phyloP scores from a whole-genome alignment of 2,888 invertebrate species.

The Diachrysia chrysitis region DNA sequence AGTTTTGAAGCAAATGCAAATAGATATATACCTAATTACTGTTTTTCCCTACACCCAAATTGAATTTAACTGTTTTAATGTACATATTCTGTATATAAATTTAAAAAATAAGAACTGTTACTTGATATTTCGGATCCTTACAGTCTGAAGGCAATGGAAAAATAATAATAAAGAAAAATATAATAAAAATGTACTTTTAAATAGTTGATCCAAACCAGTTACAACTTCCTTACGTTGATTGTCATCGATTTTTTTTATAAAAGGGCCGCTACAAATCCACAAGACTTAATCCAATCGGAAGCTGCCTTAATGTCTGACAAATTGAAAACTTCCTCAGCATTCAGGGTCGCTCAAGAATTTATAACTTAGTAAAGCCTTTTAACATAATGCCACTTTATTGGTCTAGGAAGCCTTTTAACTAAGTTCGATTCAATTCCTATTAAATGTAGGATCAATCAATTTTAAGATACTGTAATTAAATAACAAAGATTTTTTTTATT shows the following conservation, averaged over 20 bases:
- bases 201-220: background rate
- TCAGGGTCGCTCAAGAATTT: background rate
- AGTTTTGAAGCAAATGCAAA: too few species aligned
- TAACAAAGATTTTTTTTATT: too few species aligned
- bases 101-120: too few species aligned
- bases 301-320: background rate
- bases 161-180: background rate
- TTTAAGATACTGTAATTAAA: too few species aligned
- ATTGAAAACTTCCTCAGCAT: conserved; percentile 5
- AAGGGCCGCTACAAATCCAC: background rate
- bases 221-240: background rate
- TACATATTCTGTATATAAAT: too few species aligned
- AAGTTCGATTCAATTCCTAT: background rate
- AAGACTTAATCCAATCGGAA: conserved; percentile 5
- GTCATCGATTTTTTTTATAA: background rate
- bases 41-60: too few species aligned
- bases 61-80: too few species aligned
- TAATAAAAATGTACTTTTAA: background rate
- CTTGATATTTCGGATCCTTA: too few species aligned
- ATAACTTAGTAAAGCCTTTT: conserved; percentile 3
- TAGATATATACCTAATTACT: too few species aligned
- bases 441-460: background rate
- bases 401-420: background rate
- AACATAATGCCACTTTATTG: background rate
- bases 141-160: too few species aligned